These are phyloP conservation scores for Ailurus styani DNA, from an alignment of 2,113 vertebrate genomes.

Conservation along the genomic window DNA sequence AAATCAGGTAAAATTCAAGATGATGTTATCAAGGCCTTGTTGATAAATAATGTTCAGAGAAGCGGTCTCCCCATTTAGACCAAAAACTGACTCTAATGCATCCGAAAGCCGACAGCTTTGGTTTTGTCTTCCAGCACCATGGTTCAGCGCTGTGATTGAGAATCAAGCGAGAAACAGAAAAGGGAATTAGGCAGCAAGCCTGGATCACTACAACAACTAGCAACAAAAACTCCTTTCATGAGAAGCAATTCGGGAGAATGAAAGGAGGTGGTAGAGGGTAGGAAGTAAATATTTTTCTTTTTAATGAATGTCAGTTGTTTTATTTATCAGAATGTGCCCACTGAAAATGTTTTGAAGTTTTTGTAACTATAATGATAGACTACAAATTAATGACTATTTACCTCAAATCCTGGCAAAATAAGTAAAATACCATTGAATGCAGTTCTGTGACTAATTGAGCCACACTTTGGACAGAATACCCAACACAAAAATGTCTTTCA, in stretches of 20 bases:
- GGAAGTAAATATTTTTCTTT: constrained; percentile 22
- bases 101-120: not conserved
- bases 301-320: constrained; percentile 35
- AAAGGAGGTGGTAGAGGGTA: not conserved
- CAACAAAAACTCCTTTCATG: constrained; percentile 4
- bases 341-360: constrained; percentile 23
- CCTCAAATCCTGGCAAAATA: constrained; percentile 3
- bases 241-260: not conserved
- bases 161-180: not conserved
- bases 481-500: constrained; percentile 30
- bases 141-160: not conserved
- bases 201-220: not conserved
- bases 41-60: constrained; percentile 33
- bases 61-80: not conserved
- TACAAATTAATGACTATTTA: constrained; percentile 26
- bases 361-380: constrained; percentile 25
- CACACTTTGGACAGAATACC: not conserved
- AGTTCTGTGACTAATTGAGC: constrained; percentile 2
- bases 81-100: not conserved
- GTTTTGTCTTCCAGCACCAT: not conserved
- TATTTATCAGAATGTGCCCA: constrained; percentile 19
- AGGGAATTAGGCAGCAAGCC: not conserved
- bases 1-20: not conserved
- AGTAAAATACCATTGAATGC: constrained; percentile 1
- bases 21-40: not conserved